A percentile compares a stretch with the other conserved stretches of the same genome.
Evolutionary conservation across 2,797 vertebrate genomes (phyloP).

Genomic region (Enteromius unitaeniatus): DNA sequence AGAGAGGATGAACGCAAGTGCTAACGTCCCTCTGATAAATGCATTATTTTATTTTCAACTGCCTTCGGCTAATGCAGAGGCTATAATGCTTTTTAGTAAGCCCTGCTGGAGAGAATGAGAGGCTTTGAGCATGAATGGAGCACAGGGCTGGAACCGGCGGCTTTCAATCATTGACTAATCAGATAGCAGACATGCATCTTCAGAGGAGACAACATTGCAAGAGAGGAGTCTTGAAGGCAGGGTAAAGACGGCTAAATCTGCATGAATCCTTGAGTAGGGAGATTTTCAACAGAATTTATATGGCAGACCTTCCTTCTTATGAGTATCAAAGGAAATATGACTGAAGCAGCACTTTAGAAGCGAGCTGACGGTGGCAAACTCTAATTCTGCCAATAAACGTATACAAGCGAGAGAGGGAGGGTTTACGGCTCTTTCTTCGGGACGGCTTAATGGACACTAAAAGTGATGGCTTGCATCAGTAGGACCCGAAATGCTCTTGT

Average conservation of each 20-base stretch:
- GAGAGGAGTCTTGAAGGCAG: conserved; percentile 5
- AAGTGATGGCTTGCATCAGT: conserved; percentile 58
- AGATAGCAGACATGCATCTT: conserved; percentile 27
- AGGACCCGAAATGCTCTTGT: conserved; percentile 49
- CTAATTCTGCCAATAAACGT: conserved; percentile 43
- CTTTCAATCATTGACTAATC: conserved; percentile 12
- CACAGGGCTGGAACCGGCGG: not conserved
- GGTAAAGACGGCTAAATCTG: conserved; percentile 27
- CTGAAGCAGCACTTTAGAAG: conserved; percentile 47
- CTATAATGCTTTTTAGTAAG: conserved; percentile 41
- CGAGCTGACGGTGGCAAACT: conserved; percentile 55
- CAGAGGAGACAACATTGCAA: not conserved
- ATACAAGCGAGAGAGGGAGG: conserved; percentile 42
- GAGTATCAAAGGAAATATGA: conserved; percentile 40
- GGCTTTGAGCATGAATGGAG: conserved; percentile 22
- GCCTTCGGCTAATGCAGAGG: conserved; percentile 40
- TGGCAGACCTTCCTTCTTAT: not conserved
- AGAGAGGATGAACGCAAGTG: conserved; percentile 51
- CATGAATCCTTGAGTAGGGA: conserved; percentile 27
- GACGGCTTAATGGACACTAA: conserved; percentile 58
- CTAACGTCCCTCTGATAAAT: conserved; percentile 55
- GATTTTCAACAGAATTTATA: conserved; percentile 23
- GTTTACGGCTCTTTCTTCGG: conserved; percentile 43
- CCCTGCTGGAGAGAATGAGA: conserved; percentile 23
- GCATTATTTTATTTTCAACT: conserved; percentile 52